Evolutionary conservation across 1,140 invertebrate genomes (phyloP).

Genomic region (Panulirus ornatus): DNA sequence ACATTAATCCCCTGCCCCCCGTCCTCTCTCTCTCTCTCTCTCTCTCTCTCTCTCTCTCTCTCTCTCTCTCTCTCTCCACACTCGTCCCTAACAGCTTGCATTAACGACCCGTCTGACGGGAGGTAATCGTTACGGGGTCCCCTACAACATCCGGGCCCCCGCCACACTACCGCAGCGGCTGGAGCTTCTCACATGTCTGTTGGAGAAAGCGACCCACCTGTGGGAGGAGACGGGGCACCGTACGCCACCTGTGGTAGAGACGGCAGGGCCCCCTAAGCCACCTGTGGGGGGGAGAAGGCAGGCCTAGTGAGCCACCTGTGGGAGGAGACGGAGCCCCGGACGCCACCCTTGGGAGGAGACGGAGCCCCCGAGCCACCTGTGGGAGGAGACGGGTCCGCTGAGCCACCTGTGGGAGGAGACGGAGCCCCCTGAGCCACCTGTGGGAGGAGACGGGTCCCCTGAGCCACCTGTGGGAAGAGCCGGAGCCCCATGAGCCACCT

Average conservation of each 20-base stretch:
- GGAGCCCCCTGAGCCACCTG: background rate
- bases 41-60: background rate
- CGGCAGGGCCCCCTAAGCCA: background rate
- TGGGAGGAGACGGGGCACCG: background rate
- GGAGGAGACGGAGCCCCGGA: no score
- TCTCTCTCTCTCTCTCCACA: background rate
- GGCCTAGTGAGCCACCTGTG: no score
- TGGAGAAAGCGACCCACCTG: background rate
- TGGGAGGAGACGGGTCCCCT: background rate
- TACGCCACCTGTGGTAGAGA: background rate
- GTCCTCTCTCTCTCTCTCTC: background rate
- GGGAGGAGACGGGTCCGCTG: no score
- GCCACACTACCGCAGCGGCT: background rate
- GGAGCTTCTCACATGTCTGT: background rate
- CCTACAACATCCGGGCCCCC: background rate
- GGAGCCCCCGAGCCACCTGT: background rate
- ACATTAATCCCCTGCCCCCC: background rate
- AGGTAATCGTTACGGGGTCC: background rate
- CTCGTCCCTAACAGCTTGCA: background rate
- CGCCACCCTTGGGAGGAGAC: no score
- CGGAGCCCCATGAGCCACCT: no score
- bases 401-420: background rate
- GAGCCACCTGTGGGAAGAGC: background rate
- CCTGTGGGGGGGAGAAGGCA: background rate
- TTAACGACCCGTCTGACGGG: background rate